Conservation (phyloP, 2,797 vertebrate species). For the Florisuga fusca region DNA sequence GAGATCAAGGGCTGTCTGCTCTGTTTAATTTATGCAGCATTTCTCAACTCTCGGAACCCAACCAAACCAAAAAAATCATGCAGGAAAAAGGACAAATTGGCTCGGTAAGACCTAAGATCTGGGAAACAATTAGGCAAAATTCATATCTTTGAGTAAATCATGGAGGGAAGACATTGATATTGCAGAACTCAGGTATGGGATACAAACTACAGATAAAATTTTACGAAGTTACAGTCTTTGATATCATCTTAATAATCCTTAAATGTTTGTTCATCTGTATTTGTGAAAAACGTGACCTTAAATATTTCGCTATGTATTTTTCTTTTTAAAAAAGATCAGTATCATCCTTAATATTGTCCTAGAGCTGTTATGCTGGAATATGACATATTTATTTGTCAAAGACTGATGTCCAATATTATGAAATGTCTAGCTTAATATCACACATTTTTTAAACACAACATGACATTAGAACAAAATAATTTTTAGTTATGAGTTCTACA, state of each 20-base stretch:
- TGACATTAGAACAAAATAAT: neutral
- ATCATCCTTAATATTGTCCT: neutral
- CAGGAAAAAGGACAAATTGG: neutral
- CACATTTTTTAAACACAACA: neutral
- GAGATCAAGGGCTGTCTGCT: neutral
- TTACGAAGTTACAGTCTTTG: neutral
- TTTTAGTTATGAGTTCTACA: neutral
- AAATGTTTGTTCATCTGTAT: neutral
- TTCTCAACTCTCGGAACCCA: neutral
- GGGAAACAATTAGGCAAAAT: neutral
- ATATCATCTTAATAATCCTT: neutral
- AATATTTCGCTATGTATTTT: neutral
- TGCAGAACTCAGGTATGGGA: neutral
- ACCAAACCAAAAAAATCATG: neutral
- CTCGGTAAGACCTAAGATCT: neutral
- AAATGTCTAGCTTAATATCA: neutral
- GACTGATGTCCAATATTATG: neutral
- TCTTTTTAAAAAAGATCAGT: neutral
- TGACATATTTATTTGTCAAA: conserved; percentile 27
- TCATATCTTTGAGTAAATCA: neutral
- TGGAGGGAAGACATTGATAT: neutral
- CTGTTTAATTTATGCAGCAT: neutral
- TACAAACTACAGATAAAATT: neutral
- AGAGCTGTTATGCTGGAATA: neutral
- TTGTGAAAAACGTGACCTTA: neutral